Evolutionary conservation across 2,888 invertebrate species (phyloP), one percentile per base, ranked within the genome.

Genomic region (Dusona sp.): DNA sequence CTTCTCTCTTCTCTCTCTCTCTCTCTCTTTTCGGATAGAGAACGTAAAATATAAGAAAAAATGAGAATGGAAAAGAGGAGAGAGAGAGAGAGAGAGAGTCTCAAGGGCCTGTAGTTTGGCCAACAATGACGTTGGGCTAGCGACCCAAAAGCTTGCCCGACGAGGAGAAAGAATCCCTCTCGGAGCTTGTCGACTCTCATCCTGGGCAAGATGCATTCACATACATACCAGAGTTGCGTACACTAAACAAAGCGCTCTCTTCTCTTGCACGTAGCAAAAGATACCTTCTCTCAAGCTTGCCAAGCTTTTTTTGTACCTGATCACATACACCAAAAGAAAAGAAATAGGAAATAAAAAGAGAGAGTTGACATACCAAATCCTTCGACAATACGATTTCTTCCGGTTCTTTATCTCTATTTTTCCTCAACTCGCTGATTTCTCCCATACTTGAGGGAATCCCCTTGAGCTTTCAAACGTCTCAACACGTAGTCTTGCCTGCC

Each of bases 101-200:
- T 91, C 89, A 88, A 92, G 90, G 87, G 88, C 88, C 88, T 87
- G 90, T 91, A 92, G 91, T 92, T 93, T 92, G 91, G 90, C 89
- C 91, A 91, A 92, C 92, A 91, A 92, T 90, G 91, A 86, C 82
- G 83, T 82, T 72, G 84, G 70, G 77, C 73, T 42, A 74, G 57
- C 65, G 65, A 48, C 65, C 77, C n/a, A 65, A 65, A 73, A 79
- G 78, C 73, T 77, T 48, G 38, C 36, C 80, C 78, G 68, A 78
- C 74, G 68, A 86, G 57, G 84, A 78, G 78, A 67, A 75, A 75
- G 79, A 84, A 77, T 68, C 74, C 65, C 67, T 74, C 72, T 65
- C 54, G 61, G 54, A 79, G 79, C 72, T 65, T 57, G 73, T 77
- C 79, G 67, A 67, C 73, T 86, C 79, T 79, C 25, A 25, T 64